Percentiles rank a stretch among this genome's conserved stretches.
Evolutionary conservation across 2,888 invertebrate species (phyloP).

Genomic region (Empis livida): DNA sequence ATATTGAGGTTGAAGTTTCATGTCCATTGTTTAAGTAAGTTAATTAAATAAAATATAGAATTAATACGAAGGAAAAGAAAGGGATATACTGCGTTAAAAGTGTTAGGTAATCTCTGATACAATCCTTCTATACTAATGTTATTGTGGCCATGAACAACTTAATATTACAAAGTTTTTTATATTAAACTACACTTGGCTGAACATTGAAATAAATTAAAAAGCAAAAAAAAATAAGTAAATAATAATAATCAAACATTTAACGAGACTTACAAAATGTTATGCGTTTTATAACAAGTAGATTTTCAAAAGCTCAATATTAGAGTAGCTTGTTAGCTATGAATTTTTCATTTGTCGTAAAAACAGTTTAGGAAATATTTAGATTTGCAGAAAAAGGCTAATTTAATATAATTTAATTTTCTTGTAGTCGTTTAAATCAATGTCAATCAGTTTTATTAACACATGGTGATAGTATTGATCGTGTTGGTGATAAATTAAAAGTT

Average conservation of each 20-base stretch:
- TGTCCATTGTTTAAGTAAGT: slow-evolving; percentile 87
- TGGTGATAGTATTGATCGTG: slow-evolving; percentile 88
- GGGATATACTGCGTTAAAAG: slow-evolving; percentile 17
- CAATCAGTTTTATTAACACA: slow-evolving; percentile 92
- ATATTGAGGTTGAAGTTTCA: slow-evolving; percentile 74
- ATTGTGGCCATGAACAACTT: slow-evolving; percentile 26
- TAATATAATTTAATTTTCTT: too few relatives aligned
- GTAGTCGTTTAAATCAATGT: slow-evolving; percentile 71
- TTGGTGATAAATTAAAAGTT: slow-evolving; percentile 78
- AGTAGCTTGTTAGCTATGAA: too few relatives aligned
- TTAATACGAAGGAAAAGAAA: slow-evolving; percentile 24
- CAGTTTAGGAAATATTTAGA: too few relatives aligned
- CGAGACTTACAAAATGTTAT: too few relatives aligned
- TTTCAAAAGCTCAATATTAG: too few relatives aligned
- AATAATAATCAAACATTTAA: too few relatives aligned
- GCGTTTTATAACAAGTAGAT: too few relatives aligned
- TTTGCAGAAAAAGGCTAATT: too few relatives aligned
- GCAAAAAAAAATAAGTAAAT: neutral
- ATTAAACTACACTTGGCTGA: slow-evolving; percentile 31
- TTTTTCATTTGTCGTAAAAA: too few relatives aligned
- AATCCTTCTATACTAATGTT: slow-evolving; percentile 29
- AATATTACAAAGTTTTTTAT: slow-evolving; percentile 21
- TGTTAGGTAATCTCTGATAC: slow-evolving; percentile 26
- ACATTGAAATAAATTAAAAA: slow-evolving; percentile 15
- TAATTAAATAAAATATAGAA: neutral